Conservation (phyloP, 2,888 invertebrate species). For the Drosophila mimica region DNA sequence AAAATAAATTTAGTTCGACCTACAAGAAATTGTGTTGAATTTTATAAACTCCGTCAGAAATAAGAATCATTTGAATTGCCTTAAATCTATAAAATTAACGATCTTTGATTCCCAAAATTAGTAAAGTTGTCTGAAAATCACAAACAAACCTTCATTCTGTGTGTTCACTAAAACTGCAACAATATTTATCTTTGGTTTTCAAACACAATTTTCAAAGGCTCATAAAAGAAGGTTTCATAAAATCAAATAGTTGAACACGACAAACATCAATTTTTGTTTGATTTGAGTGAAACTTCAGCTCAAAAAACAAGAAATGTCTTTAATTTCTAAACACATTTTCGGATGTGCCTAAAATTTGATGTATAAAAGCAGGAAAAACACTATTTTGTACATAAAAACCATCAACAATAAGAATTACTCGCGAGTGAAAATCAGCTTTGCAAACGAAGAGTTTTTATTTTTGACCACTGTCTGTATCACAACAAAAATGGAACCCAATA, state of each 20-base stretch:
- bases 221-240: too few species aligned
- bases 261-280: neutral
- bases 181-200: neutral
- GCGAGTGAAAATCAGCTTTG: neutral
- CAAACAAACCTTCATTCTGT: neutral
- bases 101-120: neutral
- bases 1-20: conserved; percentile 32
- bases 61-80: neutral
- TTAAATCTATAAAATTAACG: neutral
- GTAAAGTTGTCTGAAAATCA: neutral
- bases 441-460: neutral
- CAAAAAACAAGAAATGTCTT: neutral
- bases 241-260: neutral
- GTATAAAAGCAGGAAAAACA: neutral
- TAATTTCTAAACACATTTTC: neutral
- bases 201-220: neutral
- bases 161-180: neutral
- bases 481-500: conserved; percentile 10
- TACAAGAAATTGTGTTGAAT: neutral
- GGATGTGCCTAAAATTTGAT: neutral
- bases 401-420: neutral
- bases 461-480: conserved; percentile 2
- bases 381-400: neutral
- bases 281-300: neutral
- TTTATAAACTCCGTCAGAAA: neutral